Percentiles rank a stretch among this genome's conserved stretches.
Evolutionary conservation across 2,797 vertebrate genomes (phyloP).

Genomic region (Thamnophis elegans): DNA sequence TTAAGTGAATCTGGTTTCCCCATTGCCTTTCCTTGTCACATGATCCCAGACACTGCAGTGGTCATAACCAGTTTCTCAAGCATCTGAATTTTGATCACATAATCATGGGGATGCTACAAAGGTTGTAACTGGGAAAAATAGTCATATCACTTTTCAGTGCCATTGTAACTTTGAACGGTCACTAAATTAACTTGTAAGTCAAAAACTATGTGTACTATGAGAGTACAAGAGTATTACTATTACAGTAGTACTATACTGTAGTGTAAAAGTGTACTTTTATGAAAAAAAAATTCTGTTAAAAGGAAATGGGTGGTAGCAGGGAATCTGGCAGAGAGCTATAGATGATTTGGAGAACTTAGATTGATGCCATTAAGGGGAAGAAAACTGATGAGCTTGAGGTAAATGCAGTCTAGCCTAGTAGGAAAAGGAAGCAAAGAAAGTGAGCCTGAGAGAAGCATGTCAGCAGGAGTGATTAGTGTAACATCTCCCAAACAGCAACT

Average conservation of each 20-base stretch:
- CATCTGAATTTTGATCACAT: too few relatives aligned
- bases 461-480: not conserved
- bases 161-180: too few relatives aligned
- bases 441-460: not conserved
- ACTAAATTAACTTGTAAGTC: too few relatives aligned
- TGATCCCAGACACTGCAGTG: too few relatives aligned
- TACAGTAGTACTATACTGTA: not conserved
- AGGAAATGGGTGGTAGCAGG: not conserved
- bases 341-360: not conserved
- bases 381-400: not conserved
- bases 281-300: not conserved
- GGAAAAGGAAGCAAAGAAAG: not conserved
- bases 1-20: too few relatives aligned
- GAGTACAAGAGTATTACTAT: not conserved
- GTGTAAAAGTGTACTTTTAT: not conserved
- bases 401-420: not conserved
- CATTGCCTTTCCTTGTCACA: too few relatives aligned
- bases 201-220: too few relatives aligned
- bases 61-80: too few relatives aligned
- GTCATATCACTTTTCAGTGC: too few relatives aligned
- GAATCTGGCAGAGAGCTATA: not conserved
- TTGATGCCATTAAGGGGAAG: not conserved
- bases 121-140: too few relatives aligned
- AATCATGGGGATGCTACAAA: too few relatives aligned
- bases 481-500: not conserved